Evolutionary conservation across 2,888 invertebrate species (phyloP).

Genomic region (Allolobophora icterica): DNA sequence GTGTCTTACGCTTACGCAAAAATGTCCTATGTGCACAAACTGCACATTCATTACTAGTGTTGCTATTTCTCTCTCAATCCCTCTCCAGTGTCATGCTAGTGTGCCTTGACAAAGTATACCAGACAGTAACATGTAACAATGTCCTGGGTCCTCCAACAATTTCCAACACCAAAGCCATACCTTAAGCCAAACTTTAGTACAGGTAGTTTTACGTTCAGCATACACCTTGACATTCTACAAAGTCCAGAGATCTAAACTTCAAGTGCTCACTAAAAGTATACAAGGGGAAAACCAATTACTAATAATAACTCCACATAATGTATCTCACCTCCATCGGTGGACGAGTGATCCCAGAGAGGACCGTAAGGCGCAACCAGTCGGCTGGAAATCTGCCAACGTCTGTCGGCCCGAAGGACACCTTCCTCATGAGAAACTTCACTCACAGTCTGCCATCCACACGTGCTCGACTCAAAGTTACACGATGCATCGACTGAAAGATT

Average conservation of each 20-base stretch:
- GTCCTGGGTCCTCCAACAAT: no score
- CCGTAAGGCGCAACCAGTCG: slow-evolving; percentile 39
- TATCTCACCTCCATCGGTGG: slow-evolving; percentile 45
- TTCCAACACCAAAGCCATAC: not conserved
- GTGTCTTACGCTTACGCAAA: not conserved
- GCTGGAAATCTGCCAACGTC: slow-evolving; percentile 42
- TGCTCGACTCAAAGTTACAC: slow-evolving; percentile 50
- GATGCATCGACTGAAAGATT: slow-evolving; percentile 47
- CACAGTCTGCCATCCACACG: slow-evolving; percentile 46
- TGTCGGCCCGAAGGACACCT: slow-evolving; percentile 43
- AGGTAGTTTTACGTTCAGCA: not conserved
- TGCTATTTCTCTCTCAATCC: not conserved
- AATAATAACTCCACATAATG: not conserved
- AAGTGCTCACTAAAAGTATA: not conserved
- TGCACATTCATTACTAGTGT: not conserved
- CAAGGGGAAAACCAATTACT: not conserved
- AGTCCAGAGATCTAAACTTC: not conserved
- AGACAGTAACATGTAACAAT: not conserved
- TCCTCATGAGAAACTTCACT: slow-evolving; percentile 30
- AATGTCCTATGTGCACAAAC: not conserved
- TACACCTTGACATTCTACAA: not conserved
- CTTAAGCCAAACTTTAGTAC: not conserved
- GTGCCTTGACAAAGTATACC: not conserved
- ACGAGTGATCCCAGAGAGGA: slow-evolving; percentile 46
- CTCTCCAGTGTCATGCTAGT: not conserved